Percentiles rank a stretch among this genome's conserved stretches.
phyloP scores from a whole-genome alignment of 2,797 vertebrate genomes.

The Hylomyscus alleni region DNA sequence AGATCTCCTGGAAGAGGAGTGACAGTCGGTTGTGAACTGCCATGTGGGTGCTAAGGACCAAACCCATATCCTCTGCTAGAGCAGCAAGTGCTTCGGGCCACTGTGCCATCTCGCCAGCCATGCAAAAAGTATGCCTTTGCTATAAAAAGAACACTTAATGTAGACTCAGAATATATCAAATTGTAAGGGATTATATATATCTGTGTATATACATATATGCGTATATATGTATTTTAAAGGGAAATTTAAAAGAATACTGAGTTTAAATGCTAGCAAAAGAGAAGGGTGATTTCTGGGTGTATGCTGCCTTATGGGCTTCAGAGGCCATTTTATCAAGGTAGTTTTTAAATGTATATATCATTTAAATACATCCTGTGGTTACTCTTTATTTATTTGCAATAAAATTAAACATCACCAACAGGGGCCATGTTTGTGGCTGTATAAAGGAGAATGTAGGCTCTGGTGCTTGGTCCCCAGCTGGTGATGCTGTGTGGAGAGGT shows the following conservation, averaged over 20 bases:
- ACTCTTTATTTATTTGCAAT: neutral
- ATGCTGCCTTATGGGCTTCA: neutral
- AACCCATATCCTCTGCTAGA: neutral
- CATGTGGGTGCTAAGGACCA: neutral
- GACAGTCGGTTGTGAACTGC: neutral
- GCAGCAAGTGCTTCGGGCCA: neutral
- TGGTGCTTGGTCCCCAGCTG: neutral
- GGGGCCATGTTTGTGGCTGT: neutral
- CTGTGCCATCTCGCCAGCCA: neutral
- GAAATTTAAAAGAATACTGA: neutral
- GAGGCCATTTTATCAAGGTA: neutral
- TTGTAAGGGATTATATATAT: neutral
- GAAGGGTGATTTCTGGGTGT: neutral
- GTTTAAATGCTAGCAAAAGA: conserved; percentile 37
- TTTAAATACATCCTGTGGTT: neutral
- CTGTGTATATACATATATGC: neutral
- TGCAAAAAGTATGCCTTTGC: neutral
- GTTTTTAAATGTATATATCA: neutral
- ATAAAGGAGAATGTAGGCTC: neutral
- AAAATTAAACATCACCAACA: neutral
- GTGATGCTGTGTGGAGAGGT: neutral
- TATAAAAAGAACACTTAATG: neutral
- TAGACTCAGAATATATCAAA: neutral
- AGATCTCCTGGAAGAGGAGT: neutral
- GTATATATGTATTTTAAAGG: neutral